Base-by-base conservation (phyloP, 1,140 invertebrate species). In the Pogonomyrmex californicus region DNA sequence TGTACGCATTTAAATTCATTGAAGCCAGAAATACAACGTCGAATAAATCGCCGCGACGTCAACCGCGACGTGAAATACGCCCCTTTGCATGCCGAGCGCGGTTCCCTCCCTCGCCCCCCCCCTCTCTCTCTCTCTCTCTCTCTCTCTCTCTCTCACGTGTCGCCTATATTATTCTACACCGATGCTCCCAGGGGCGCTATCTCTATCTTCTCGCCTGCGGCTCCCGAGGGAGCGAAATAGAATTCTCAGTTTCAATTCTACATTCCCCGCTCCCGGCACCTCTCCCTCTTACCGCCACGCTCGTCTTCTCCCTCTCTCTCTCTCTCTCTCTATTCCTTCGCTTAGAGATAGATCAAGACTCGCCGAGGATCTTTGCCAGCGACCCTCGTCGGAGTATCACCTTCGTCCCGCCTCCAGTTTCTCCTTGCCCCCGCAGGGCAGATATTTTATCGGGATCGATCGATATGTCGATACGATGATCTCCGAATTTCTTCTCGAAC, bases 201-300 rank as follows among this genome's bases (percentile, higher is more conserved):
- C 86, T 87, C 81, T 86, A 76, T 66, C 75, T 85, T 76, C 81
- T 85, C 81, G 58, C 56, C 82, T 66, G 63, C 60, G 73, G 71
- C 73, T 86, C 56, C 60, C 65, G 47, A 60, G 47, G 71, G 68
- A 86, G 54, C 73, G 56, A 86, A 87, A 87, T 87, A 86, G 73
- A 87, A 87, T 87, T 87, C 86, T 87, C 86, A 86, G 82, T 87
- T 87, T 87, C 86, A 87, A 87, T 87, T 87, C 82, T 60, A 78
- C 73, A 78, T 33, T 44, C 38, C 44, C 44, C 23, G 36, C 36
- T 65, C 30, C 33, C 60, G 41, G 0, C 23, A 23, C 44, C 9
- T 7, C 44, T 1, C 77, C 23, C 47, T 23, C 36, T 17, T n/a
- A 17, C 51, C 66, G 66, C 58, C 5, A n/a, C 36, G 30, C 17